Evolutionary conservation across 2,888 invertebrate species (phyloP), one percentile per base, ranked within the genome.

Genomic region (Cybosia mesomella): DNA sequence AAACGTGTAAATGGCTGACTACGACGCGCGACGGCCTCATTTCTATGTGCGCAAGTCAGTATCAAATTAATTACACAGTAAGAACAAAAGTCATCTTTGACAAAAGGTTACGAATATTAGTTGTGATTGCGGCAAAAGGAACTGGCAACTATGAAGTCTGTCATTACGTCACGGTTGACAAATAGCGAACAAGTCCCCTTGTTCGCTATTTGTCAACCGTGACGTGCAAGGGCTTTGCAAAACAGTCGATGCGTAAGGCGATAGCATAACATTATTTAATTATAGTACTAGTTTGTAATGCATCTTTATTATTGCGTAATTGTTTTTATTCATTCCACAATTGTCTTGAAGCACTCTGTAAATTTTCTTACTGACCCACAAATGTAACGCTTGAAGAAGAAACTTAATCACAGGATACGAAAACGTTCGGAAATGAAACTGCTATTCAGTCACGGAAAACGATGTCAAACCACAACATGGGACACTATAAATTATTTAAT

Each of bases 401-500:
- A 55, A 43, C 39, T 54, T 49, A 69, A 61, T n/a, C 28, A 58
- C 43, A 43, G 39, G 58, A 65, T 61, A 57, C 36, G 34, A 58
- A 28, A 28, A 66, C 58, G 62, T 43, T 24, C 54, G 55, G 61
- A 61, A 65, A 61, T 43, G 39, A 62, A 68, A 36, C 22, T 55
- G 24, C 15, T 28, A 28, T 43, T 32, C 54, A 49, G 60, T 49
- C 58, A 68, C 70, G 75, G 68, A 71, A 77, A 71, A 69, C 59
- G 7, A 64, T 65, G 68, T 73, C 71, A 72, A 70, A 70, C 21
- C 58, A 70, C 66, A 70, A 63, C 57, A 49, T 57, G 55, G n/a
- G 28, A 60, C 69, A 43, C 54, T 36, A 73, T 70, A 65, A 64
- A 64, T 75, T 74, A 64, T 76, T 71, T 70, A 74, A 73, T 77